These are phyloP conservation scores for Delia radicum DNA, from an alignment of 1,140 invertebrate species.

Conservation along the genomic window DNA sequence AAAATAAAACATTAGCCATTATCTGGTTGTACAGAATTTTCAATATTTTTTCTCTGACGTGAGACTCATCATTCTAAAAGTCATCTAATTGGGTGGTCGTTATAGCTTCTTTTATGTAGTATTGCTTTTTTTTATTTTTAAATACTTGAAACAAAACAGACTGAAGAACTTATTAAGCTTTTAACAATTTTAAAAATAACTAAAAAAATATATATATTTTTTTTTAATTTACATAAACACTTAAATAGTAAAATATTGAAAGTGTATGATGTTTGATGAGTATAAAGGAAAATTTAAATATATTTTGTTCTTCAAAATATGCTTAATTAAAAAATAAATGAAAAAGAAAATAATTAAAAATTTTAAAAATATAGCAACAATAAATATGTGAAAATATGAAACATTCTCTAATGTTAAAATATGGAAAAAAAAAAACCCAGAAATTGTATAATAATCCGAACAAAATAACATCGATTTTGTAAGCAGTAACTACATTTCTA, in stretches of 20 bases:
- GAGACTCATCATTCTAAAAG: background rate
- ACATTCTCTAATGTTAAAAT: too few species aligned
- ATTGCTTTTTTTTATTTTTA: background rate
- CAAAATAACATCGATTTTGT: too few species aligned
- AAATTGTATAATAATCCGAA: too few species aligned
- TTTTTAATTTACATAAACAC: background rate
- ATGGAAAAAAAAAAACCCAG: too few species aligned
- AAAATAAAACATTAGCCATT: too few species aligned
- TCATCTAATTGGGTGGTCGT: constrained; percentile 1
- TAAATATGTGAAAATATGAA: too few species aligned
- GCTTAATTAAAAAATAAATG: background rate
- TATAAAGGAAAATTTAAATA: too few species aligned
- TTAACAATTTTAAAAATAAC: background rate
- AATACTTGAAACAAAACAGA: background rate
- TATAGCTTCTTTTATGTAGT: background rate
- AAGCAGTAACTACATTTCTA: too few species aligned
- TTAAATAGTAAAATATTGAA: background rate
- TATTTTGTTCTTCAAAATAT: background rate
- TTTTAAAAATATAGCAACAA: too few species aligned
- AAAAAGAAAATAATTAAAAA: too few species aligned
- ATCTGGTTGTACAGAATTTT: too few species aligned
- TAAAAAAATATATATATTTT: too few species aligned
- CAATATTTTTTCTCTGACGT: background rate
- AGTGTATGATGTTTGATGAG: background rate
- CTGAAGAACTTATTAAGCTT: background rate